These are phyloP conservation scores for Oncorhynchus keta DNA, from an alignment of 2,113 vertebrate genomes.

Conservation along the genomic window DNA sequence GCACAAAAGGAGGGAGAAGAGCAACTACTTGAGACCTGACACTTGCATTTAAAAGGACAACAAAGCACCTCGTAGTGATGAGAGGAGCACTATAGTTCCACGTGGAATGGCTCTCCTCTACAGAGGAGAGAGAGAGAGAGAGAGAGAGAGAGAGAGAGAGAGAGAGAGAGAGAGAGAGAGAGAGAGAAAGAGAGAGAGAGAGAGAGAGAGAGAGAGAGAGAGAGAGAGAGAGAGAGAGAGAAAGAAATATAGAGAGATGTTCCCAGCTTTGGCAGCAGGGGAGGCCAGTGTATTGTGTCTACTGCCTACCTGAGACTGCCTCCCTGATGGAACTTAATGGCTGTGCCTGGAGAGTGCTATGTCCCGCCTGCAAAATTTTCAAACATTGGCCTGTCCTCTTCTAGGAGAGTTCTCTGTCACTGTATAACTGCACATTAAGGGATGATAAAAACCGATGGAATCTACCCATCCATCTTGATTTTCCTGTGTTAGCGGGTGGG, in stretches of 20 bases:
- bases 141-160: constrained; percentile 10
- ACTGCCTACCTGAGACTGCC: constrained; percentile 43
- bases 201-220: background rate
- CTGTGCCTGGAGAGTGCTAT: constrained; percentile 37
- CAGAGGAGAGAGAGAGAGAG: constrained; percentile 31
- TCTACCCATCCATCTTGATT: constrained; percentile 66
- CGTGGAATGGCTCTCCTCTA: constrained; percentile 29
- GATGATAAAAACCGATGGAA: constrained; percentile 59
- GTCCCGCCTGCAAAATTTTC: constrained; percentile 48
- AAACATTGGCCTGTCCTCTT: constrained; percentile 47
- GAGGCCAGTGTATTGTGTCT: background rate
- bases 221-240: constrained; percentile 4
- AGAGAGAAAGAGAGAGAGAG: background rate
- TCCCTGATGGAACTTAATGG: constrained; percentile 51
- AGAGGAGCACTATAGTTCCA: constrained; percentile 35
- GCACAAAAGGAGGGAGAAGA: constrained; percentile 7
- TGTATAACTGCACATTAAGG: constrained; percentile 65
- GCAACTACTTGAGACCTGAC: constrained; percentile 22
- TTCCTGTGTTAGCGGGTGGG: constrained; percentile 34
- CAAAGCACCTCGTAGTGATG: constrained; percentile 28
- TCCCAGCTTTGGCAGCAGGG: constrained; percentile 5
- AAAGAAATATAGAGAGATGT: background rate
- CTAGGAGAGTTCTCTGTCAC: constrained; percentile 52
- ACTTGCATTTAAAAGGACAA: constrained; percentile 35
- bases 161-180: constrained; percentile 30